A percentile compares a stretch with the other conserved stretches of the same genome.
Evolutionary conservation across 2,888 invertebrate genomes (phyloP).

Genomic region (Drosophila neonasuta): DNA sequence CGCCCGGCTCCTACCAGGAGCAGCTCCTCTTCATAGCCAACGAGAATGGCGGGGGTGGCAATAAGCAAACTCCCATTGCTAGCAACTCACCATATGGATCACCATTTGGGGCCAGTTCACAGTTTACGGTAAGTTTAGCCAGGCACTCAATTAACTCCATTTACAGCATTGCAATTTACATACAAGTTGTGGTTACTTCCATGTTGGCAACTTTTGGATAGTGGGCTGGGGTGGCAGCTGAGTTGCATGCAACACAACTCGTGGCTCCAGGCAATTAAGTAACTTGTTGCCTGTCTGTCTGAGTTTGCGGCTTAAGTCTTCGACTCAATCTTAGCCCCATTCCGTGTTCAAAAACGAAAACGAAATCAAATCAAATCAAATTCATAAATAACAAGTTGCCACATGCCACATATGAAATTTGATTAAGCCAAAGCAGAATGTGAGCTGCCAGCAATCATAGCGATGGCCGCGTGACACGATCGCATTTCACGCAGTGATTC

Average conservation of each 20-base stretch:
- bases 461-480: constrained; percentile 43
- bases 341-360: constrained; percentile 43
- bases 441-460: constrained; percentile 7
- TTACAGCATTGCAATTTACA: constrained; percentile 22
- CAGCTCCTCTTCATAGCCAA: constrained; percentile 80
- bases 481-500: background rate
- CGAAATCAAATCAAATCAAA: constrained; percentile 65
- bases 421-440: constrained; percentile 36
- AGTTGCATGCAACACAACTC: constrained; percentile 22
- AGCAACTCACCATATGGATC: constrained; percentile 53
- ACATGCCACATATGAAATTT: constrained; percentile 55
- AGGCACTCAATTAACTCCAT: constrained; percentile 26
- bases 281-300: constrained; percentile 42
- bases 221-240: constrained; percentile 19
- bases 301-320: background rate
- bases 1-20: constrained; percentile 80
- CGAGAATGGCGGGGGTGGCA: constrained; percentile 51
- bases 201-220: constrained; percentile 23
- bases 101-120: constrained; percentile 67
- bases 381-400: constrained; percentile 67
- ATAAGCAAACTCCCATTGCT: constrained; percentile 46
- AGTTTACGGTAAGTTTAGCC: constrained; percentile 61
- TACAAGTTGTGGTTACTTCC: constrained; percentile 42
- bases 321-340: constrained; percentile 1
- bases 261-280: constrained; percentile 58